Evolutionary conservation across 1,140 invertebrate species (phyloP), one percentile per base, ranked within the genome.

Genomic region (Drosophila auraria): DNA sequence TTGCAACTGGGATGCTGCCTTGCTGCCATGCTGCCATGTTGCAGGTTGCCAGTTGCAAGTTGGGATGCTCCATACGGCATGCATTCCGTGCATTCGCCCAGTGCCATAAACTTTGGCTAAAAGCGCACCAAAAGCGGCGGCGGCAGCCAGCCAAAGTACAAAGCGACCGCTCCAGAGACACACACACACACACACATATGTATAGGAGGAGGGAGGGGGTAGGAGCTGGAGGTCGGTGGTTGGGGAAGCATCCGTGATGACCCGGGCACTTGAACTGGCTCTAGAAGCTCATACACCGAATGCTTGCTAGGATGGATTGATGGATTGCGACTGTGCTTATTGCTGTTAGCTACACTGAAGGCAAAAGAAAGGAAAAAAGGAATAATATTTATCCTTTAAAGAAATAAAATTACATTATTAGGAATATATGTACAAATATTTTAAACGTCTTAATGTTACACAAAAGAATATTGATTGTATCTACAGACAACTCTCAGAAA

Each of bases 101-200:
- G 84, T 87, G 84, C 84, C 84, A 89, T 89, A 89, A 89, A 89
- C 86, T 89, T 89, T 70, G 75, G 81, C 82, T 83, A 82, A 81
- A 89, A 90, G 84, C 86, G 86, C 81, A 82, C 81, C 80, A 79
- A 83, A 87, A 83, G 83, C 83, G 71, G 83, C 80, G 69, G 81
- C 81, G 73, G 84, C 84, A 83, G 57, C 78, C 78, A 69, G 78
- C 83, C 54, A 73, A 73, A 73, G 74, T 70, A 78, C 75, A 78
- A 78, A 78, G 56, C 75, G 36, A 9, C 54, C 57, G 49, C 76
- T 54, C 17, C 42, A 65, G 60, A 74, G 20, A 56, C 20, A 62
- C 33, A 42, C n/a, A 20, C 40, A 59, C 30, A 59, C 8, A 23
- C 27, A 44, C 36, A 57, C 25, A 83, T 65, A 68, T 72, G 54